Conservation (phyloP, 2,888 invertebrate species). For the Tetranychus piercei region DNA sequence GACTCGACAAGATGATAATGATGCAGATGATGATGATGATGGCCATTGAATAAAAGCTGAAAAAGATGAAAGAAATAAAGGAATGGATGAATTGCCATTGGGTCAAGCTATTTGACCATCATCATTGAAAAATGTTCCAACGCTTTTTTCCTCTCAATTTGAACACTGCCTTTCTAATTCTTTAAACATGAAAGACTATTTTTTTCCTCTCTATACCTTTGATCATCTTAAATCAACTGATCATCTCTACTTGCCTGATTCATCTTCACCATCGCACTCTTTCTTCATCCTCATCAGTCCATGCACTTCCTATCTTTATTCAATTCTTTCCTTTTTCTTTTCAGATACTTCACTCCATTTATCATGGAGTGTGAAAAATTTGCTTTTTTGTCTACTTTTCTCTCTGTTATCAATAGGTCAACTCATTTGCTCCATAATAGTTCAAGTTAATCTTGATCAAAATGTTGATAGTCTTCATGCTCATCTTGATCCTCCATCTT, state of each 20-base stretch:
- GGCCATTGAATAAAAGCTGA: background rate
- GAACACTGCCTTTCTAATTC: background rate
- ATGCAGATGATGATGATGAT: too few relatives aligned
- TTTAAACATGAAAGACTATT: background rate
- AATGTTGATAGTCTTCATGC: background rate
- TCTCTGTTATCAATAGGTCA: background rate
- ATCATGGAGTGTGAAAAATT: background rate
- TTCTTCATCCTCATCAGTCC: slow-evolving; percentile 4
- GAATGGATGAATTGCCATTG: background rate
- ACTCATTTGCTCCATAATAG: background rate
- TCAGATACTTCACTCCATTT: background rate
- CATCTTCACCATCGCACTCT: background rate
- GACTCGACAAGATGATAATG: background rate
- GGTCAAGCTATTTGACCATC: background rate
- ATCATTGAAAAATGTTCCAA: background rate
- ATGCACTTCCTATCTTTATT: background rate
- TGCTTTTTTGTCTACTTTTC: too few relatives aligned
- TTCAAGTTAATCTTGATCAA: background rate
- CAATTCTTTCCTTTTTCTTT: background rate
- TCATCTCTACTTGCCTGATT: background rate
- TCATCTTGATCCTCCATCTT: background rate
- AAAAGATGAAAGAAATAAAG: background rate
- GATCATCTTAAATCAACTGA: background rate
- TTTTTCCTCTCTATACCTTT: background rate
- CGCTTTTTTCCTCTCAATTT: background rate